Percentiles rank a stretch among this genome's conserved stretches.
phyloP scores from a whole-genome alignment of 2,888 invertebrate genomes.

The Spilarctia lutea region DNA sequence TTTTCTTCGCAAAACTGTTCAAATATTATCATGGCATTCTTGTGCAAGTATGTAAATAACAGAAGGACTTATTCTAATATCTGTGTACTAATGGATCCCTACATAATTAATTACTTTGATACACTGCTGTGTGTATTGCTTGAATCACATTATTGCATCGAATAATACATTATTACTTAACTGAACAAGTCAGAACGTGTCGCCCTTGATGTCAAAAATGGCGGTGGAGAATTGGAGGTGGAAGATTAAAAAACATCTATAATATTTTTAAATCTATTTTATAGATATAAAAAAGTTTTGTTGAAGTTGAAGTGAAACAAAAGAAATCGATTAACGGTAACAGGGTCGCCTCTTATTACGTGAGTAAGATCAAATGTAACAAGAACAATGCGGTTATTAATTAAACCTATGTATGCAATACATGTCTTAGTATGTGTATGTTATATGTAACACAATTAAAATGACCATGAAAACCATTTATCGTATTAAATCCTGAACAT shows the following conservation, averaged over 20 bases:
- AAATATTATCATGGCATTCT: not conserved
- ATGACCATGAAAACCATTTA: too few relatives aligned
- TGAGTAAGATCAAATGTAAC: too few relatives aligned
- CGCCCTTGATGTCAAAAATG: not conserved
- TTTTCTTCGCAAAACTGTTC: not conserved
- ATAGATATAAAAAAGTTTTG: too few relatives aligned
- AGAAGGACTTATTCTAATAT: slow-evolving; percentile 39
- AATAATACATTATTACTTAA: not conserved
- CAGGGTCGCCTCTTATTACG: too few relatives aligned
- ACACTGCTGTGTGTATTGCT: not conserved
- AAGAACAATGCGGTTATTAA: too few relatives aligned
- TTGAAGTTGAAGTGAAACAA: too few relatives aligned
- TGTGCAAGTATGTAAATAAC: slow-evolving; percentile 37
- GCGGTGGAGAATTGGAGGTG: not conserved
- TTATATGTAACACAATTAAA: too few relatives aligned
- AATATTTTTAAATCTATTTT: too few relatives aligned
- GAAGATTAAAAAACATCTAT: not conserved
- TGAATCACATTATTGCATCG: slow-evolving; percentile 2
- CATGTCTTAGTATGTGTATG: too few relatives aligned
- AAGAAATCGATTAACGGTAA: too few relatives aligned
- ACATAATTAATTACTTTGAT: slow-evolving; percentile 4
- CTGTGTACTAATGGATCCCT: slow-evolving; percentile 18
- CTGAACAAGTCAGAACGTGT: not conserved
- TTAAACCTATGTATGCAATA: too few relatives aligned
- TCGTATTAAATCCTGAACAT: too few relatives aligned